Base-by-base conservation (phyloP, 2,888 invertebrate genomes). In the Xestia xanthographa region DNA sequence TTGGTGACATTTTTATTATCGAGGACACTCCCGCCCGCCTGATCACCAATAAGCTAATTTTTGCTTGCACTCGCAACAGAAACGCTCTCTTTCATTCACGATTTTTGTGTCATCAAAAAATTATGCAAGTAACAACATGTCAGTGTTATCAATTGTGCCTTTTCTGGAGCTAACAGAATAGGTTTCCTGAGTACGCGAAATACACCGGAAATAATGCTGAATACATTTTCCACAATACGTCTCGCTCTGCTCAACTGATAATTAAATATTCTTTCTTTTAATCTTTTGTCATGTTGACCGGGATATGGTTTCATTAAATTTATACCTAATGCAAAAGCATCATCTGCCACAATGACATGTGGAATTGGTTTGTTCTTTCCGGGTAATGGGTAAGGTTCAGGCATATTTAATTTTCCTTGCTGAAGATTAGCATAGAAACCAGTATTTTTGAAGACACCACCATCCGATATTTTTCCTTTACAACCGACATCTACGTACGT, bases 381-480 rank as follows among this genome's bases (percentile, higher is more conserved):
- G 34, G 34, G 34, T 34, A 34, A 34, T 34, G 34, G 34, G 34
- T 34, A 34, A 34, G 34, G 34, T 34, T 34, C 34, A 34, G 34
- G 3, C 34, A 69, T 69, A 73, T 76, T 78, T 74, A 80, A 76
- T 78, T 75, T 74, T 80, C 77, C 72, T 76, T 82, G 80, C 63
- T 82, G 75, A 75, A 79, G 65, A 72, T 79, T 79, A 77, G 77
- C 71, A 79, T 77, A 84, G 72, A 85, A 82, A 75, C 78, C 77
- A 75, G 83, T 75, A 70, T 85, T 83, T 85, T 83, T 86, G 75
- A 84, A 85, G 2, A 86, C 78, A 72, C 85, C 82, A 63, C 85
- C 86, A 82, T 72, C 67, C 45, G 77, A 77, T 72, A 77, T 77
- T 72, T 80, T 76, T 77, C 80, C 82, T 79, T 82, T 75, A 77